Evolutionary conservation across 2,113 vertebrate genomes (phyloP).

Genomic region (Charadrius vociferus): DNA sequence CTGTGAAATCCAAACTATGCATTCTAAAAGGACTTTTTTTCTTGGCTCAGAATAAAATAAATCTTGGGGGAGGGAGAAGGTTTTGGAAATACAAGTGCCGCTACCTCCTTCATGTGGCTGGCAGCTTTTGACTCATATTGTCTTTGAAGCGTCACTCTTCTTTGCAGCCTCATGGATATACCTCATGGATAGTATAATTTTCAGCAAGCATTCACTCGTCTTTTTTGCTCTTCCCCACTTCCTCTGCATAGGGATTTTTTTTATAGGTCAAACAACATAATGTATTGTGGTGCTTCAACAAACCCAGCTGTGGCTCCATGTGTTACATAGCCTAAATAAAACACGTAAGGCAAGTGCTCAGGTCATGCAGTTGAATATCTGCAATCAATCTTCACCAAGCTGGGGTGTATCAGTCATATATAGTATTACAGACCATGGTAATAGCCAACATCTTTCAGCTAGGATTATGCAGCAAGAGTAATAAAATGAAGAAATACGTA

Average conservation of each 20-base stretch:
- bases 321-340: slow-evolving; percentile 49
- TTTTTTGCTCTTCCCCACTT: not conserved
- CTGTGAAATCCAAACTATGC: not conserved
- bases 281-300: slow-evolving; percentile 14
- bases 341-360: not conserved
- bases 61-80: not conserved
- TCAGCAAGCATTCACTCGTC: not conserved
- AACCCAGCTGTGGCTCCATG: slow-evolving; percentile 6
- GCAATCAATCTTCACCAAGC: slow-evolving; percentile 5
- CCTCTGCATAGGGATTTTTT: not conserved
- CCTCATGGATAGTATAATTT: not conserved
- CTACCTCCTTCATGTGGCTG: not conserved
- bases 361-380: not conserved
- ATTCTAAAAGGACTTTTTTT: not conserved
- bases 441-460: slow-evolving; percentile 1
- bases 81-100: not conserved
- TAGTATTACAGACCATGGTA: not conserved
- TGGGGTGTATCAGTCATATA: not conserved
- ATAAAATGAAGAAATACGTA: slow-evolving; percentile 31
- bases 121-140: not conserved
- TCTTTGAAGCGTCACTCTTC: not conserved
- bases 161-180: not conserved
- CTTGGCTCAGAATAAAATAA: not conserved
- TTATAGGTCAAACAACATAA: not conserved
- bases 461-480: not conserved